Percentiles rank a stretch among this genome's conserved stretches.
These are phyloP conservation scores for Pseudochaenichthys georgianus DNA, from an alignment of 2,797 vertebrate genomes.

Conservation along the genomic window DNA sequence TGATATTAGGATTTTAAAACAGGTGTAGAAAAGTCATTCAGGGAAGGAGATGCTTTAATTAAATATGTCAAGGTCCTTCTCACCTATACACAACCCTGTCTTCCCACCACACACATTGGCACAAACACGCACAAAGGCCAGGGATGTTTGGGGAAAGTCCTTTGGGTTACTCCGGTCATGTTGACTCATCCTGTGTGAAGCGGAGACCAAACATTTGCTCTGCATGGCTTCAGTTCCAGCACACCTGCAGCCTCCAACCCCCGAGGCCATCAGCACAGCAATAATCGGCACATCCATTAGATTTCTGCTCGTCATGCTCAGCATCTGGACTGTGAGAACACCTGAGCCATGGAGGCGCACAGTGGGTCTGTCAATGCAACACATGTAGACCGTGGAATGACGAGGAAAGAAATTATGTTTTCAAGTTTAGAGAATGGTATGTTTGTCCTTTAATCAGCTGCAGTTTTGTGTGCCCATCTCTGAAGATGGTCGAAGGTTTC, in stretches of 20 bases:
- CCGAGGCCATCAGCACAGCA: conserved; percentile 34
- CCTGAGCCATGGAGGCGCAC: conserved; percentile 20
- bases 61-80: conserved; percentile 45
- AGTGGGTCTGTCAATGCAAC: conserved; percentile 12
- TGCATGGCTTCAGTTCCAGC: conserved; percentile 46
- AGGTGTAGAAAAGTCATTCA: conserved; percentile 11
- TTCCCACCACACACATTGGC: conserved; percentile 1
- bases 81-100: conserved; percentile 15
- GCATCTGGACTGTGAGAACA: conserved; percentile 47
- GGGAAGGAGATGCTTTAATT: conserved; percentile 29
- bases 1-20: conserved; percentile 28
- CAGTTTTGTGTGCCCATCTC: background rate
- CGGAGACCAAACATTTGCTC: conserved; percentile 71
- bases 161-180: conserved; percentile 50
- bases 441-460: conserved; percentile 4
- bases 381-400: conserved; percentile 22
- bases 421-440: background rate
- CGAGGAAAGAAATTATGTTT: background rate
- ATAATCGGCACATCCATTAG: conserved; percentile 57
- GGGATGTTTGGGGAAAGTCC: conserved; percentile 49
- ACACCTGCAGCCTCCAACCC: conserved; percentile 67
- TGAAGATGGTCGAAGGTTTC: background rate
- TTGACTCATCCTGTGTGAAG: conserved; percentile 65
- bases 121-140: conserved; percentile 1
- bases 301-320: conserved; percentile 43